Evolutionary conservation across 2,113 vertebrate genomes (phyloP), one percentile per base, ranked within the genome.

Genomic region (Trichomycterus rosablanca): DNA sequence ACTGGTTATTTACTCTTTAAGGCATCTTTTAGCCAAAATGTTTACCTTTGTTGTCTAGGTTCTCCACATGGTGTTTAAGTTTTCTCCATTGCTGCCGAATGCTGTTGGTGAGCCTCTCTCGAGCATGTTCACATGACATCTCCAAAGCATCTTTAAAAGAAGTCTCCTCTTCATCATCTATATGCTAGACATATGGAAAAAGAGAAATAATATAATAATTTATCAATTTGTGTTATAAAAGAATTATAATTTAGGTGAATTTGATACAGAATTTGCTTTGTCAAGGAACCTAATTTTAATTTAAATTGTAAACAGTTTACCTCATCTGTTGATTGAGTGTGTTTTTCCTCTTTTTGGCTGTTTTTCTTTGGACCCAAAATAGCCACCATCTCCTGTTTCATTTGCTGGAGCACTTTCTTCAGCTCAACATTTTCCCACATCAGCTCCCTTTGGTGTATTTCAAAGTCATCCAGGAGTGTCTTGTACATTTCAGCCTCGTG

Each of bases 31-130:
- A n/a, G n/a, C n/a, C n/a, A n/a, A n/a, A n/a, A n/a, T n/a, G n/a
- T n/a, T 23, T 74, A 96, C 95, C 95, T 91, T 95, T 93, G 69
- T 88, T 93, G 80, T 97, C 93, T 58, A 97, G 84, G 74, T 87
- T 92, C 40, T 97, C 94, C 16, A 98, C 88, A 0, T 97, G 94
- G 70, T 84, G 91, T 82, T 95, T 97, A 49, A 98, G 70, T 81
- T 89, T 92, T 61, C 93, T 88, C 95, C 94, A 97, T 73, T 97
- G 94, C 42, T 91, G 94, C 1, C 94, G 89, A 82, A 98, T 97
- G 84, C 92, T 95, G 71, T 94, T 93, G 56, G 91, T 93, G 51
- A 98, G 89, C 70, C 97, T 92, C 35, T 97, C 94, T n/a, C 90
- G 78, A 14, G 91, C 92, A 1, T 89, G 86, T 73, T 91, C 88